phyloP scores from a whole-genome alignment of 2,113 vertebrate genomes.

The Saccopteryx bilineata region DNA sequence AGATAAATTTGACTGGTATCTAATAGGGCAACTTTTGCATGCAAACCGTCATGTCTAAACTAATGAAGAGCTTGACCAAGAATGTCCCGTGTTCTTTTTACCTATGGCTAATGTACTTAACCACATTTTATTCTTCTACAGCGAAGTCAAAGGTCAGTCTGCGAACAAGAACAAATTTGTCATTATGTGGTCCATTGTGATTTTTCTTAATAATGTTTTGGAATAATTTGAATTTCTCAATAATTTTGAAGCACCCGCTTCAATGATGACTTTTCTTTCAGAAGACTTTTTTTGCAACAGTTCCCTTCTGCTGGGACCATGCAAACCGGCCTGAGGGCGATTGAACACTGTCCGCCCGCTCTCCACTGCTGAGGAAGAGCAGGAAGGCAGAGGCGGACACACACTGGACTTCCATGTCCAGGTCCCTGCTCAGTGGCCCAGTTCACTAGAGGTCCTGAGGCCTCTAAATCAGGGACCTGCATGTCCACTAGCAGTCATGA shows the following conservation, averaged over 20 bases:
- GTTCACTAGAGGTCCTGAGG: rapidly evolving
- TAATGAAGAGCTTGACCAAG: neutral
- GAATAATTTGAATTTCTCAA: neutral
- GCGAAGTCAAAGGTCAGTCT: neutral
- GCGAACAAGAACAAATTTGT: neutral
- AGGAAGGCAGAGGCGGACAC: rapidly evolving
- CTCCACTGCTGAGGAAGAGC: rapidly evolving
- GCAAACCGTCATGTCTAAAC: neutral
- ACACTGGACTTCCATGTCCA: rapidly evolving
- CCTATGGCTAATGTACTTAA: neutral
- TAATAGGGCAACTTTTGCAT: neutral
- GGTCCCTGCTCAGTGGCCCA: neutral
- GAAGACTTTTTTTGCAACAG: neutral
- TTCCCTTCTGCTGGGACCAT: neutral
- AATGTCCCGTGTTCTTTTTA: neutral
- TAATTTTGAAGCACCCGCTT: neutral
- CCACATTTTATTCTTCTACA: neutral
- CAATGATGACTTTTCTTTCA: neutral
- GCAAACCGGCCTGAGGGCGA: neutral
- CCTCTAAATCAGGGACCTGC: rapidly evolving
- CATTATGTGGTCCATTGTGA: neutral
- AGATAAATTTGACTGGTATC: neutral
- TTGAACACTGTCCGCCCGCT: rapidly evolving
- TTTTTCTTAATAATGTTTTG: neutral
- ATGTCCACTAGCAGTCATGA: neutral